These are phyloP conservation scores for Barbus barbus DNA, from an alignment of 2,113 vertebrate species.

Conservation along the genomic window DNA sequence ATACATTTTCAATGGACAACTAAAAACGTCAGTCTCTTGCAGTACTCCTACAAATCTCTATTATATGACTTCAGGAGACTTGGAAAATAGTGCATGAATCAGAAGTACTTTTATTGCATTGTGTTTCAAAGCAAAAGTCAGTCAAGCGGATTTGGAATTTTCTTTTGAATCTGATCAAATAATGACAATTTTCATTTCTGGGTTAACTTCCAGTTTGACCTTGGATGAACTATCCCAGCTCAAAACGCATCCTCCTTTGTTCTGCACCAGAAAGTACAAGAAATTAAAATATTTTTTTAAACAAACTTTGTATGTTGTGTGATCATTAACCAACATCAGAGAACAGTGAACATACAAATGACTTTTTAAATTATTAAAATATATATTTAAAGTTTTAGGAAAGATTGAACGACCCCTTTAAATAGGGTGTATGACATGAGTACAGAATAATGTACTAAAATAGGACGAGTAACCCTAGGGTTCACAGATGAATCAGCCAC, in stretches of 20 bases:
- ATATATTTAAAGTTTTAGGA: background rate
- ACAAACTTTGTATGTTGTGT: background rate
- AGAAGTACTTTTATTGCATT: background rate
- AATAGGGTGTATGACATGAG: background rate
- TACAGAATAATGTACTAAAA: background rate
- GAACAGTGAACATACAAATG: background rate
- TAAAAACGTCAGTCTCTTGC: background rate
- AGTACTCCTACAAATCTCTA: background rate
- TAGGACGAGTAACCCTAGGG: background rate
- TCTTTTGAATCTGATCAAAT: too few relatives aligned
- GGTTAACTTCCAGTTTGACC: background rate
- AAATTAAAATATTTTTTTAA: too few relatives aligned
- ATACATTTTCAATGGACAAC: too few relatives aligned
- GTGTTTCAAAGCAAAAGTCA: background rate
- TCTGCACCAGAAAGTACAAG: background rate
- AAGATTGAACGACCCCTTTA: background rate
- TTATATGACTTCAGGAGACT: background rate
- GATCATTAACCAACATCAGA: background rate
- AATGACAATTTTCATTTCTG: background rate
- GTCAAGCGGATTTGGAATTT: too few relatives aligned
- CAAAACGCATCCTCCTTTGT: background rate
- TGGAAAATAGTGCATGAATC: background rate
- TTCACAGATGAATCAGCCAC: constrained; percentile 13
- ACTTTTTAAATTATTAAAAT: background rate
- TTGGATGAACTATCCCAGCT: background rate